A percentile compares a stretch with the other conserved stretches of the same genome.
These are phyloP conservation scores for Sebastes vulpes DNA, from an alignment of 2,797 vertebrate genomes.

Conservation along the genomic window DNA sequence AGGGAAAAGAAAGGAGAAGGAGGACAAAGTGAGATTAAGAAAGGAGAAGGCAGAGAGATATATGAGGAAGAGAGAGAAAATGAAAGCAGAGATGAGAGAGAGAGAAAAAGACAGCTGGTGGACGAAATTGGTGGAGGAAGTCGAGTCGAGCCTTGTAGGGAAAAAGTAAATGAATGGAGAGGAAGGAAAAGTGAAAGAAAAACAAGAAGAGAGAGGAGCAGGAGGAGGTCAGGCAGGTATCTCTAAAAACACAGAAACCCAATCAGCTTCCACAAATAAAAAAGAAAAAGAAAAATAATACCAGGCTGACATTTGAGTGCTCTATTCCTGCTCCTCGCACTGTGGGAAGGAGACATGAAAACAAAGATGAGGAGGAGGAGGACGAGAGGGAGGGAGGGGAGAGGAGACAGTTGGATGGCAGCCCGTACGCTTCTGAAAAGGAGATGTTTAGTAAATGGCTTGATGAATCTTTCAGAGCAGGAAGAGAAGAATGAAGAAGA, in stretches of 20 bases:
- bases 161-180: neutral
- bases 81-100: neutral
- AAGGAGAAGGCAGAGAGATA: neutral
- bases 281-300: neutral
- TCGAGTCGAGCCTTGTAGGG: neutral
- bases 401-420: constrained; percentile 19
- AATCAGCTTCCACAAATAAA: constrained; percentile 3
- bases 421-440: constrained; percentile 37
- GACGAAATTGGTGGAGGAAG: neutral
- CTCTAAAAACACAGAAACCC: neutral
- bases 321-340: constrained; percentile 38
- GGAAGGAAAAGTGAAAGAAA: neutral
- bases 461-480: constrained; percentile 73
- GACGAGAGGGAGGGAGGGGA: neutral
- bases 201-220: neutral
- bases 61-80: neutral
- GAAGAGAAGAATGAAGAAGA: neutral
- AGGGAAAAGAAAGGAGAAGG: neutral
- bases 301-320: constrained; percentile 26
- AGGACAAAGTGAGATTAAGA: constrained; percentile 24
- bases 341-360: constrained; percentile 49
- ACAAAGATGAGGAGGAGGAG: constrained; percentile 25
- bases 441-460: constrained; percentile 55
- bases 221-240: neutral
- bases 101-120: neutral